Base-by-base conservation (phyloP, 1,140 invertebrate species). In the Melanaphis sacchari region DNA sequence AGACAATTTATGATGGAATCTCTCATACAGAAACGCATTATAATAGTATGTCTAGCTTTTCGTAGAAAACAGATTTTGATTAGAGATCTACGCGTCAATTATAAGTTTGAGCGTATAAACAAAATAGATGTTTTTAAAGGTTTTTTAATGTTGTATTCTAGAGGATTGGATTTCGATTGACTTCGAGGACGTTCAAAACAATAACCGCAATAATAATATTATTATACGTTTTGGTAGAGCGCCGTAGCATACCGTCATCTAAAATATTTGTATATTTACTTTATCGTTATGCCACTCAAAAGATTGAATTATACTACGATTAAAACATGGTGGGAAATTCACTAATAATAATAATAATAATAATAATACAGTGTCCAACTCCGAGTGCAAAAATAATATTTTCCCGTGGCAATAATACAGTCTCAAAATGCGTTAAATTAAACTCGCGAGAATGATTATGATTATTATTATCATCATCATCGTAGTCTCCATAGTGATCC, bases 381-480 rank as follows among this genome's bases (percentile, higher is more conserved):
- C n/a, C 31, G 59, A 76, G 59, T 76, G 59, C 59, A n/a, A 76
- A 76, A 76, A 76, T 76, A 76, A 76, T 76, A 76, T 36, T 76
- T 76, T 76, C 4, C 31, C 31, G 31, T 66, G 59, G 31, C 59
- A 36, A n/a, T 76, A n/a, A 76, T 76, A 76, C 59, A 66, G 59
- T 76, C 59, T 76, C 59, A 9, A 31, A 21, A n/a, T 76, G n/a
- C 59, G 31, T 66, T 31, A 31, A 66, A 66, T 66, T 66, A 66
- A 66, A 15, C 59, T n/a, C 4, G 31, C 31, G 59, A 66, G 31
- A 66, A 66, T 66, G n/a, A n/a, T n/a, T n/a, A 66, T 66, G 18
- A 66, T 66, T 18, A 76, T 36, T 76, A 76, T 66, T 66, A 66
- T n/a, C 31, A 66, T 1, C 5, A 1, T 76, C 59, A n/a, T n/a